Percentiles rank a stretch among this genome's conserved stretches.
phyloP scores from a whole-genome alignment of 2,888 invertebrate genomes.

The Drosophila austrosaltans region DNA sequence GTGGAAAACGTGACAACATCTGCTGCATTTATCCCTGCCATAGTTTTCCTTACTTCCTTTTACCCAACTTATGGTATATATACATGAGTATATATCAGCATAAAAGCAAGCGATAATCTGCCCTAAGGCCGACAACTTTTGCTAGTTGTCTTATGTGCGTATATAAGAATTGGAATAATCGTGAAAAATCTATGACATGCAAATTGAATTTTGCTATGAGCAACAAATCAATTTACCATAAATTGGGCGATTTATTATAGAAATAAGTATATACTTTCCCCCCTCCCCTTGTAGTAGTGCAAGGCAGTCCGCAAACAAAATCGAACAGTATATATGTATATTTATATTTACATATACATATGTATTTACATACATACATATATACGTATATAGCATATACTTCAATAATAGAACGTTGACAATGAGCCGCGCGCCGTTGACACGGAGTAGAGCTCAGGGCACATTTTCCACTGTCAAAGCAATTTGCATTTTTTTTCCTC shows the following conservation, averaged over 20 bases:
- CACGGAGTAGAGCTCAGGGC: conserved; percentile 39
- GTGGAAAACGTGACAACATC: conserved; percentile 4
- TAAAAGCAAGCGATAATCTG: conserved; percentile 6
- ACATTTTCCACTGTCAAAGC: conserved; percentile 58
- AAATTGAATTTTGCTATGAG: conserved; percentile 57
- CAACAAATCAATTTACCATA: conserved; percentile 48
- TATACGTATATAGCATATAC: conserved; percentile 53
- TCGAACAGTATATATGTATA: conserved; percentile 18
- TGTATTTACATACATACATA: conserved; percentile 50
- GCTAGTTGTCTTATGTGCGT: neutral
- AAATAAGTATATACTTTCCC: conserved; percentile 21
- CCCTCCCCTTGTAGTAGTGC: conserved; percentile 2
- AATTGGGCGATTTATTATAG: conserved; percentile 44
- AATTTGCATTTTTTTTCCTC: conserved; percentile 60
- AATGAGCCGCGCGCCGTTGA: conserved; percentile 24
- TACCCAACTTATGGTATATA: neutral
- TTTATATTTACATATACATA: conserved; percentile 49
- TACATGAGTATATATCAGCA: neutral
- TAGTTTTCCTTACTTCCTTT: neutral
- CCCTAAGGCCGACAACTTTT: neutral
- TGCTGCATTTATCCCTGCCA: conserved; percentile 3
- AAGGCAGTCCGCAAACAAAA: neutral
- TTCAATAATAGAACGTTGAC: conserved; percentile 57
- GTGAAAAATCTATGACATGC: conserved; percentile 35
- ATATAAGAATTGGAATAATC: conserved; percentile 42